Conservation (phyloP, 2,797 vertebrate genomes). For the Natrix natrix region DNA sequence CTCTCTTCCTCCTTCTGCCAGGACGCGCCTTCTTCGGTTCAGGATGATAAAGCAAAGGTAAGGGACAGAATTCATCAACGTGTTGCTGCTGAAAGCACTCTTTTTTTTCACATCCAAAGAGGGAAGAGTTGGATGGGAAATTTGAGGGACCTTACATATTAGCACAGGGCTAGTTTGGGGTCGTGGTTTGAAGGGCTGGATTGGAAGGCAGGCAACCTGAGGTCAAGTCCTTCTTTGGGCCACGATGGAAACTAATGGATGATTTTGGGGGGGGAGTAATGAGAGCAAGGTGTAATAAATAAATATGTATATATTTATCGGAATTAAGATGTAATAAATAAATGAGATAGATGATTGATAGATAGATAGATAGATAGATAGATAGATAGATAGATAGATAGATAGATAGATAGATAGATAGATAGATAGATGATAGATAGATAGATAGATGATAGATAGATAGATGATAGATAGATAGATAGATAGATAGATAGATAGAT, state of each 20-base stretch:
- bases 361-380: too few relatives aligned
- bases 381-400: too few relatives aligned
- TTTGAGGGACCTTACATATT: background rate
- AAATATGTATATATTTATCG: background rate
- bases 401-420: too few relatives aligned
- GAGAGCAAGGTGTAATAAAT: background rate
- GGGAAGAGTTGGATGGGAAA: constrained; percentile 13
- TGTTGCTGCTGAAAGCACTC: constrained; percentile 6
- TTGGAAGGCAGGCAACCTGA: background rate
- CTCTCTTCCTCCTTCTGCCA: background rate
- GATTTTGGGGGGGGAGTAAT: background rate
- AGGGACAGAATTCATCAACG: constrained; percentile 15
- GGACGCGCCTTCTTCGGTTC: background rate
- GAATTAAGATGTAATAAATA: background rate
- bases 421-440: too few relatives aligned
- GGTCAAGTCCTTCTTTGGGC: background rate
- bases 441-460: too few relatives aligned
- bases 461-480: too few relatives aligned
- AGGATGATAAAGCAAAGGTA: constrained; percentile 22
- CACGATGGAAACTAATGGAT: background rate
- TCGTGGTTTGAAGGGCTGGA: background rate
- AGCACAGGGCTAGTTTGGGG: background rate
- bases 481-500: too few relatives aligned
- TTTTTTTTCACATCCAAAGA: constrained; percentile 22
- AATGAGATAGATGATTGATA: background rate